A percentile compares a stretch with the other conserved stretches of the same genome.
These are phyloP conservation scores for Eremophila alpestris DNA, from an alignment of 2,797 vertebrate genomes.

Conservation along the genomic window DNA sequence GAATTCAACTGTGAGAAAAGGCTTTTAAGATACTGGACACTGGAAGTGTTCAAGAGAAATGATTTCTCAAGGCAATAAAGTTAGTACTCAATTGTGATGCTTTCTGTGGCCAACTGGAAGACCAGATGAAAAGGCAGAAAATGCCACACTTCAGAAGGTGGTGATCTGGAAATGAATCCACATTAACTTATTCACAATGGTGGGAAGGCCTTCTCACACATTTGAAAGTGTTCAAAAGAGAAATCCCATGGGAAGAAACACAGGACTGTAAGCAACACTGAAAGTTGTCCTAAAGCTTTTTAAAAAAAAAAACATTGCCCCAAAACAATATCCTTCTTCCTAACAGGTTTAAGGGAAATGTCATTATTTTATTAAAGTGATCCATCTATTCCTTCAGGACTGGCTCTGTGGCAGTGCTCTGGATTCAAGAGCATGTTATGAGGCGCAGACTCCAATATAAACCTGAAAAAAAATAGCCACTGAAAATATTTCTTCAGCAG, in stretches of 20 bases:
- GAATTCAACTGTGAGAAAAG: not conserved
- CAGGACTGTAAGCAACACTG: not conserved
- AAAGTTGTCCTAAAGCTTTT: not conserved
- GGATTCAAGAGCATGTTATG: not conserved
- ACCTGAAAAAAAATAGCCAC: not conserved
- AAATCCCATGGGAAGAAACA: constrained; percentile 8
- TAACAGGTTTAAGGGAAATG: constrained; percentile 45
- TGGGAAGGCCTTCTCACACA: not conserved
- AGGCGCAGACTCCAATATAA: not conserved
- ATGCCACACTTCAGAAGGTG: not conserved
- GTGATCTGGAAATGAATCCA: not conserved
- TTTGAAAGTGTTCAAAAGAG: not conserved
- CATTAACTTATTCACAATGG: constrained; percentile 12
- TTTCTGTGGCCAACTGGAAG: constrained; percentile 3
- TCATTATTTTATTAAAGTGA: constrained; percentile 52
- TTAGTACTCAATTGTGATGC: not conserved
- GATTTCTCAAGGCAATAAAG: constrained; percentile 4
- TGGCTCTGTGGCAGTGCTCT: not conserved
- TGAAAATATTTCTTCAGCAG: not conserved
- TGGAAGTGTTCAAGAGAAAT: not conserved
- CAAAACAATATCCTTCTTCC: constrained; percentile 22
- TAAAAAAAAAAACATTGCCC: not conserved
- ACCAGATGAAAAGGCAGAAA: constrained; percentile 29
- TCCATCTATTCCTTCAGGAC: constrained; percentile 10
- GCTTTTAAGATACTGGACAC: not conserved